Conservation (phyloP, 2,797 vertebrate species). For the Anableps anableps region DNA sequence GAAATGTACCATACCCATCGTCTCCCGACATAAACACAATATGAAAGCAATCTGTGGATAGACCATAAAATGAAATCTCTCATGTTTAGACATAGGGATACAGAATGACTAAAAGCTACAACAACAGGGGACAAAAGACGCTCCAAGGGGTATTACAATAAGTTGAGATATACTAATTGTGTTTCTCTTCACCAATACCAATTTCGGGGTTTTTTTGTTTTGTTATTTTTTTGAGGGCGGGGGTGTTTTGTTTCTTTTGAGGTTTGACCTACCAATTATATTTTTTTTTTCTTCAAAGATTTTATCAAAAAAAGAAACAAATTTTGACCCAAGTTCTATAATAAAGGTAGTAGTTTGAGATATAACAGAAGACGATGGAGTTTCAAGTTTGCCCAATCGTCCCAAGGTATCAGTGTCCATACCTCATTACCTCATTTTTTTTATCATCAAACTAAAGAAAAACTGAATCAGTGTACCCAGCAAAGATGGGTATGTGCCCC, state of each 20-base stretch:
- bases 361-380: not conserved
- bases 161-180: not conserved
- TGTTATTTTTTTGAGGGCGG: not conserved
- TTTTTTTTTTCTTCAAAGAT: not conserved
- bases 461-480: not conserved
- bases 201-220: not conserved
- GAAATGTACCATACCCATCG: not conserved
- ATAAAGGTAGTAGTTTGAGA: not conserved
- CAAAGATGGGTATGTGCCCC: not conserved
- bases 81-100: not conserved
- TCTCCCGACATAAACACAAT: not conserved
- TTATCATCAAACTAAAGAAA: not conserved
- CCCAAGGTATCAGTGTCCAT: not conserved
- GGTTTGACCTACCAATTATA: not conserved
- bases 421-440: not conserved
- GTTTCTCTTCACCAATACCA: not conserved
- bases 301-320: not conserved
- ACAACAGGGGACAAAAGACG: not conserved
- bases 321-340: not conserved
- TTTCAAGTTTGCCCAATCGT: not conserved
- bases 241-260: not conserved
- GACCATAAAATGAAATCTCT: not conserved
- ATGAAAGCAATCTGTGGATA: not conserved
- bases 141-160: not conserved
- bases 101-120: not conserved